A percentile compares a stretch with the other conserved stretches of the same genome.
Evolutionary conservation across 2,888 invertebrate species (phyloP).

Genomic region (Drosophila pseudotakahashii): DNA sequence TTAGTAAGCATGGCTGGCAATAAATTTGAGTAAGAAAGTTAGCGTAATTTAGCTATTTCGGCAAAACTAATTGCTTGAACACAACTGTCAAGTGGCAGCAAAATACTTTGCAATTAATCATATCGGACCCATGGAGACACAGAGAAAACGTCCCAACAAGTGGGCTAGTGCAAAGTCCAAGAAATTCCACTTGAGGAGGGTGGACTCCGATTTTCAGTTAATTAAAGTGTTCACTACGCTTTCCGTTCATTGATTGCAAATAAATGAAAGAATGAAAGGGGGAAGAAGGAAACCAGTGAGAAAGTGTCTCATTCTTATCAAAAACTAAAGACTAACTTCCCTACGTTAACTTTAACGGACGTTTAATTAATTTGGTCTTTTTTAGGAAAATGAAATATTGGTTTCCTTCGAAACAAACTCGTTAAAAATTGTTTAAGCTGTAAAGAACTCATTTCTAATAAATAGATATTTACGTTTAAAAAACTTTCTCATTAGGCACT

Average conservation of each 20-base stretch:
- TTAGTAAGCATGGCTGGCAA: background rate
- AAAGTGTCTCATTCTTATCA: constrained; percentile 6
- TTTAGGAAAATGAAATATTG: too few relatives aligned
- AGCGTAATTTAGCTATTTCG: background rate
- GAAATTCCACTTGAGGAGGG: constrained; percentile 36
- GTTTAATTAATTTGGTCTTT: too few relatives aligned
- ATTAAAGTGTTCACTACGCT: constrained; percentile 61
- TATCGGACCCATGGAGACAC: constrained; percentile 6
- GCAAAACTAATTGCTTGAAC: constrained; percentile 22
- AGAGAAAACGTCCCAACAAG: constrained; percentile 22
- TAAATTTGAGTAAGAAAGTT: background rate
- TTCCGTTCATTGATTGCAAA: constrained; percentile 31
- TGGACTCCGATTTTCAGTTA: constrained; percentile 50
- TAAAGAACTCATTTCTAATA: background rate
- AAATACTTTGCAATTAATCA: constrained; percentile 55
- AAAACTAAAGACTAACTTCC: background rate
- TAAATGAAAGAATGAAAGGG: background rate
- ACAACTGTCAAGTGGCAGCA: constrained; percentile 60
- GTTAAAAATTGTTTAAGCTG: too few relatives aligned
- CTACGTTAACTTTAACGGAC: background rate
- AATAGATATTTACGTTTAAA: background rate
- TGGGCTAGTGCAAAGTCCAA: constrained; percentile 63
- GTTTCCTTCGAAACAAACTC: too few relatives aligned
- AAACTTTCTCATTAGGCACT: too few relatives aligned
- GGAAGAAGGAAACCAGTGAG: background rate